Evolutionary conservation across 2,113 vertebrate species (phyloP).

Genomic region (Hymenochirus boettgeri): DNA sequence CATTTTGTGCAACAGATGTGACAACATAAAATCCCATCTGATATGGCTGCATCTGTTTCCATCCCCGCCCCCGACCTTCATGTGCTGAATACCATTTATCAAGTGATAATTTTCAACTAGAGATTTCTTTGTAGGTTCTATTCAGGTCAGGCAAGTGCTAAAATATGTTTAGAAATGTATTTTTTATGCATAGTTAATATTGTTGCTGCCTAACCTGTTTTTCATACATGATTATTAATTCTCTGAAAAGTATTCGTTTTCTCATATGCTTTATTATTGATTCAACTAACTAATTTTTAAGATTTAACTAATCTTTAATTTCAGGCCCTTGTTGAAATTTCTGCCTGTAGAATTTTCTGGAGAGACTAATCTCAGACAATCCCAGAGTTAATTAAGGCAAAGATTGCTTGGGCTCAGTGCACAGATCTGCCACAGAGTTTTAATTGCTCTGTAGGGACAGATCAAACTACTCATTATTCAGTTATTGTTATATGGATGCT

Average conservation of each 20-base stretch:
- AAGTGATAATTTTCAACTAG: constrained; percentile 4
- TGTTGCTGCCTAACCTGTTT: background rate
- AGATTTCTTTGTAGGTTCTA: constrained; percentile 4
- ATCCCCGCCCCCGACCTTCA: constrained; percentile 11
- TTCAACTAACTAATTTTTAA: constrained; percentile 17
- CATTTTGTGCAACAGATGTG: constrained; percentile 33
- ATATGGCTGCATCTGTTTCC: constrained; percentile 31
- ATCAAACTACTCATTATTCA: constrained; percentile 41
- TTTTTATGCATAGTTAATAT: constrained; percentile 1
- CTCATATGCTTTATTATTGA: constrained; percentile 27
- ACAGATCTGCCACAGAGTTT: constrained; percentile 37
- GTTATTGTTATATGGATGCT: constrained; percentile 39
- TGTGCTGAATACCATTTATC: constrained; percentile 27
- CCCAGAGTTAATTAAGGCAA: constrained; percentile 41
- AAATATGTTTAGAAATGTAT: background rate
- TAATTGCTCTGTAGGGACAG: constrained; percentile 41
- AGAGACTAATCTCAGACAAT: constrained; percentile 30
- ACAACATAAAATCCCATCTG: constrained; percentile 38
- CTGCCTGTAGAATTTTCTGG: constrained; percentile 21
- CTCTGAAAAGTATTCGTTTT: constrained; percentile 8
- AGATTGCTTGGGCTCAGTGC: constrained; percentile 37
- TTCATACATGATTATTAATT: background rate
- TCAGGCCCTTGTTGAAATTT: constrained; percentile 21
- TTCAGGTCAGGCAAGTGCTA: constrained; percentile 5
- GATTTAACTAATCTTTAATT: constrained; percentile 21